A percentile compares a stretch with the other conserved stretches of the same genome.
Evolutionary conservation across 1,140 invertebrate genomes (phyloP).

Genomic region (Drosophila elegans): DNA sequence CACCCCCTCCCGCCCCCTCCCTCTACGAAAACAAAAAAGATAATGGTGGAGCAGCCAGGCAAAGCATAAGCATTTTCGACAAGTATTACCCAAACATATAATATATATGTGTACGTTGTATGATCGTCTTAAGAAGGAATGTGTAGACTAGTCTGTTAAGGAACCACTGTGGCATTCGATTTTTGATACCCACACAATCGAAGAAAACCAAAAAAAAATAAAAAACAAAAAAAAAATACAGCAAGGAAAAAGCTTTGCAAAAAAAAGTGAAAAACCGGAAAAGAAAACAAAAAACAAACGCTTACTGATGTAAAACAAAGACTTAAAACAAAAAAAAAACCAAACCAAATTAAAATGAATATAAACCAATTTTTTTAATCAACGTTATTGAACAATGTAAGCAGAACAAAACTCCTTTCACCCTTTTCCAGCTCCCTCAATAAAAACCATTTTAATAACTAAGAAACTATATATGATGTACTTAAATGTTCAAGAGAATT

Average conservation of each 20-base stretch:
- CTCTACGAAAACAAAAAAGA: conserved; percentile 3
- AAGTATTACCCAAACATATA: conserved; percentile 51
- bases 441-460: conserved; percentile 24
- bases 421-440: not conserved
- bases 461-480: conserved; percentile 45
- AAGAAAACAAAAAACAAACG: conserved; percentile 60
- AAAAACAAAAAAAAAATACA: conserved; percentile 8
- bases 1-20: conserved; percentile 40
- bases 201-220: conserved; percentile 6
- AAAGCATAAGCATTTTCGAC: conserved; percentile 56
- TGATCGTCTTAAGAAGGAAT: conserved; percentile 6
- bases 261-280: conserved; percentile 17
- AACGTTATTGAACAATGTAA: conserved; percentile 36
- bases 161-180: conserved; percentile 52
- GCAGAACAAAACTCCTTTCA: conserved; percentile 12
- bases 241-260: conserved; percentile 13
- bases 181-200: conserved; percentile 57
- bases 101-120: conserved; percentile 12
- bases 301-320: conserved; percentile 82
- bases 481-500: conserved; percentile 57
- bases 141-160: conserved; percentile 22
- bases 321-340: conserved; percentile 55
- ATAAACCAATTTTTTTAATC: conserved; percentile 44
- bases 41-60: not conserved
- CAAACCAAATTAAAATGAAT: conserved; percentile 18